Evolutionary conservation across 1,140 invertebrate species (phyloP).

Genomic region (Cheumatopsyche charites): DNA sequence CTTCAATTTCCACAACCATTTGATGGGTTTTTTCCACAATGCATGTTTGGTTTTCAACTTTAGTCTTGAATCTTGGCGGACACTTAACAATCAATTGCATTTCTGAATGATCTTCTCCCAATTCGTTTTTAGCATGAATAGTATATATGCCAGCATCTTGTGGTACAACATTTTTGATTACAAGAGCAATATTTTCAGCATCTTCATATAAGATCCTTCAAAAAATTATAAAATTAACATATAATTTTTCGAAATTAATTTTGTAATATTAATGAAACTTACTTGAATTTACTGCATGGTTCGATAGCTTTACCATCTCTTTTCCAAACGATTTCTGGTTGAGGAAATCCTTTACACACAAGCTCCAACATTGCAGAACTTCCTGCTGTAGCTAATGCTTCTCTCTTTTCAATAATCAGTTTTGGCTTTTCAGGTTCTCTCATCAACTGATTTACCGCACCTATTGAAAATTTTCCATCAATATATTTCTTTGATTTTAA

Average conservation of each 20-base stretch:
- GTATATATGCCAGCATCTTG: slow-evolving; percentile 87
- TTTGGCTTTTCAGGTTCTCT: slow-evolving; percentile 82
- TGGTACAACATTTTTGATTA: slow-evolving; percentile 86
- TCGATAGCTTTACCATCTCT: slow-evolving; percentile 84
- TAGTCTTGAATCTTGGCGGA: slow-evolving; percentile 82
- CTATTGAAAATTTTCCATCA: slow-evolving; percentile 52
- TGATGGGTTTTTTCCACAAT: slow-evolving; percentile 72
- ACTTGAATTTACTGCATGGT: slow-evolving; percentile 80
- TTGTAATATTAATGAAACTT: slow-evolving; percentile 49
- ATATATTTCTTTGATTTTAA: neutral
- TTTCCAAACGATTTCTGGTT: slow-evolving; percentile 88
- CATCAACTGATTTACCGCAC: slow-evolving; percentile 78
- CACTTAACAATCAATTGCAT: slow-evolving; percentile 79
- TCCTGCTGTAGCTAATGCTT: slow-evolving; percentile 78
- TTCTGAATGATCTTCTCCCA: slow-evolving; percentile 79
- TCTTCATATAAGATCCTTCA: slow-evolving; percentile 85
- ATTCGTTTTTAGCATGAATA: slow-evolving; percentile 84
- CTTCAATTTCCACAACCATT: slow-evolving; percentile 82
- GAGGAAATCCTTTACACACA: slow-evolving; percentile 91
- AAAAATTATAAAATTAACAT: neutral
- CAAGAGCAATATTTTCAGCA: slow-evolving; percentile 86
- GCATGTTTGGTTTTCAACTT: slow-evolving; percentile 75
- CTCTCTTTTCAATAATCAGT: slow-evolving; percentile 75
- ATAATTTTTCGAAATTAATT: no score
- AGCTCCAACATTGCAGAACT: slow-evolving; percentile 95